Evolutionary conservation across 2,888 invertebrate genomes (phyloP), one percentile per base, ranked within the genome.

Genomic region (Hydropsyche betteni): DNA sequence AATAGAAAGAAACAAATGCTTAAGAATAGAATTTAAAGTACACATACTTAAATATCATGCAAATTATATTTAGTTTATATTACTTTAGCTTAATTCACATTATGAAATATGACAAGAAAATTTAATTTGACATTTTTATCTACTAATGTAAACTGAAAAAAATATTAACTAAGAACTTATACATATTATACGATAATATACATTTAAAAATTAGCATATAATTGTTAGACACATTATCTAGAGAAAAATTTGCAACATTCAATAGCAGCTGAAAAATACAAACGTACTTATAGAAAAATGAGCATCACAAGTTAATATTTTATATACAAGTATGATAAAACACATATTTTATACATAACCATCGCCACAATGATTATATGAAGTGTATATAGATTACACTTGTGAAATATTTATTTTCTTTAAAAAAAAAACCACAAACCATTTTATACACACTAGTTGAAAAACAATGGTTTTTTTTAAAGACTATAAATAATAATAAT

Each of bases 1-100:
- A 77, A 78, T 61, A 77, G 58, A 76, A 71, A 79, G 72, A 79
- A 77, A 80, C 72, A 78, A 68, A 71, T 61, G 75, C 58, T 73
- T 78, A 76, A 79, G 76, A 78, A 64, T 64, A 79, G 77, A 75
- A 53, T 38, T 70, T 74, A 58, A 75, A 75, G 72, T 68, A 44
- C 44, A 71, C 12, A 76, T 76, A 72, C 76, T 64, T 71, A 64
- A 36, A 70, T 70, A 53, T 77, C 74, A 75, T 68, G 76, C 16
- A 55, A 68, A 55, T 24, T 68, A 34, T 38, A 73, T 12, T 24
- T 64, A 77, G n/a, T 44, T 44, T 8, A 44, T 44, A 44, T 44
- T 44, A 44, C 44, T 44, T 8, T 44, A 4, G 44, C 10, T 8
- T 44, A 44, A 44, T 8, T 44, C 44, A 44, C 10, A 44, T 44